These are phyloP conservation scores for Cuculus canorus DNA, from an alignment of 2,797 vertebrate genomes.

Conservation along the genomic window DNA sequence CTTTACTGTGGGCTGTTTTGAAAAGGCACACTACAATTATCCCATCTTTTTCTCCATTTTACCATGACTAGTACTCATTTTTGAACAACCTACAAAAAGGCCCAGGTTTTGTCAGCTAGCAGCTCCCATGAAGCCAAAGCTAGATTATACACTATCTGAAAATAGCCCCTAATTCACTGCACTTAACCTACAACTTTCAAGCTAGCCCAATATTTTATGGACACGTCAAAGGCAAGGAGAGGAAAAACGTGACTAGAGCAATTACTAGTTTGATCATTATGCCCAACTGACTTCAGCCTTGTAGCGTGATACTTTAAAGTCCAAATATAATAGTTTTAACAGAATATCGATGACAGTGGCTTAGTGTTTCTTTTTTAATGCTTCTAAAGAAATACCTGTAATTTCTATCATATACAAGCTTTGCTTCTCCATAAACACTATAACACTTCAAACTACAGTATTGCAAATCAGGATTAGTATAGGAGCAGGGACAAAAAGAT, in stretches of 20 bases:
- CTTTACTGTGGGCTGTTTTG: neutral
- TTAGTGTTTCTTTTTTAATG: neutral
- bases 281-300: neutral
- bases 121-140: neutral
- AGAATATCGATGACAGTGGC: neutral
- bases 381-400: neutral
- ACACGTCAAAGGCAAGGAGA: neutral
- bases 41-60: neutral
- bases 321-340: neutral
- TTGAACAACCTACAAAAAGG: neutral
- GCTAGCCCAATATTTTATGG: neutral
- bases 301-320: neutral
- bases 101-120: neutral
- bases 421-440: neutral
- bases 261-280: neutral
- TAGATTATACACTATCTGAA: neutral
- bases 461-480: neutral
- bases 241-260: neutral
- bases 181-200: neutral
- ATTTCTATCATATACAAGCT: neutral
- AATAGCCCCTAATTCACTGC: neutral
- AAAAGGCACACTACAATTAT: neutral
- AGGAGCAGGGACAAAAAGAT: neutral
- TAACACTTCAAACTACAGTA: neutral
- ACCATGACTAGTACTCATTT: neutral